These are phyloP conservation scores for Temnothorax curvispinosus DNA, from an alignment of 1,140 invertebrate species.

Conservation along the genomic window DNA sequence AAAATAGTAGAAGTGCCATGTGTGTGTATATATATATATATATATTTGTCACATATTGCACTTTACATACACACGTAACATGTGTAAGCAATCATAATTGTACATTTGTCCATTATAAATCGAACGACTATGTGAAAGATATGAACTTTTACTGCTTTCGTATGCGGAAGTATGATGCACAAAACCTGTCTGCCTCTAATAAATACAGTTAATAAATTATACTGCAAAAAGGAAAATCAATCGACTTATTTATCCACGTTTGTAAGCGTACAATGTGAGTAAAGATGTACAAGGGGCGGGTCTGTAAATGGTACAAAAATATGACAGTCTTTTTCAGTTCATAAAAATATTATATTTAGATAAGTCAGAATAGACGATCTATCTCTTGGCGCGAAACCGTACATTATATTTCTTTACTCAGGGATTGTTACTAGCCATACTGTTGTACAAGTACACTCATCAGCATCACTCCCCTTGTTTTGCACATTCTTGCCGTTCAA, in stretches of 20 bases:
- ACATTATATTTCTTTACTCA: conserved; percentile 70
- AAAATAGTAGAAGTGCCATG: neutral
- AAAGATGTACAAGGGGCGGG: neutral
- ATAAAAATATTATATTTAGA: conserved; percentile 80
- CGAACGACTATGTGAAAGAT: neutral
- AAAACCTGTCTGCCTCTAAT: conserved; percentile 1
- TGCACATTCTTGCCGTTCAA: conserved; percentile 54
- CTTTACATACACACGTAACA: neutral
- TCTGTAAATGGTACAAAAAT: conserved; percentile 11
- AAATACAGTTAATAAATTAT: conserved; percentile 31
- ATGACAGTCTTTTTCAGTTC: conserved; percentile 58
- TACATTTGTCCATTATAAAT: conserved; percentile 42
- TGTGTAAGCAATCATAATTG: conserved; percentile 14
- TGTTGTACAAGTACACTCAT: conserved; percentile 71
- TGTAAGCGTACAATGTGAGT: neutral
- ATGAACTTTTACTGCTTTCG: neutral
- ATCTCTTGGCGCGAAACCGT: conserved; percentile 75
- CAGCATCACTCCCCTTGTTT: conserved; percentile 56
- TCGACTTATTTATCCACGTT: neutral
- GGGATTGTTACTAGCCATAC: conserved; percentile 71
- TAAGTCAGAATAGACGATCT: conserved; percentile 78
- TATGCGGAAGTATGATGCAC: conserved; percentile 8
- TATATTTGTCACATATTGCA: conserved; percentile 8
- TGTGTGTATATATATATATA: neutral
- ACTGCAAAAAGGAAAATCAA: neutral